These are phyloP conservation scores for Ctenodactylus gundi DNA, from an alignment of 2,113 vertebrate genomes.

Conservation along the genomic window DNA sequence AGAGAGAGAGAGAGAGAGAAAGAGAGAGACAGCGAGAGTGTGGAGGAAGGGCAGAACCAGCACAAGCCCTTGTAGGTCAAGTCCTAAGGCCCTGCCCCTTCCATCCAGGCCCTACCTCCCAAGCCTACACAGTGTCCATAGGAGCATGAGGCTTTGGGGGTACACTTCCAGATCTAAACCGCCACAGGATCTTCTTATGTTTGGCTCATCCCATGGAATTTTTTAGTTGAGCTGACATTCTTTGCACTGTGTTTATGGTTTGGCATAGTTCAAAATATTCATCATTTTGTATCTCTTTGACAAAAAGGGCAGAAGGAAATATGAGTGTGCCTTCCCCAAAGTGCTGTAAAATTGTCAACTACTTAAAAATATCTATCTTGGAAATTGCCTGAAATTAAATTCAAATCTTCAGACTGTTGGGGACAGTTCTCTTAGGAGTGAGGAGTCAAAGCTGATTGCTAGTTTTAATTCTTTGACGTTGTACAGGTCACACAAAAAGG, in stretches of 20 bases:
- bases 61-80: too few relatives aligned
- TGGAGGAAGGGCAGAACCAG: too few relatives aligned
- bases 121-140: too few relatives aligned
- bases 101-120: too few relatives aligned
- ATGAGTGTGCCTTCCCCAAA: neutral
- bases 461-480: neutral
- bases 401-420: neutral
- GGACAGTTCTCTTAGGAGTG: neutral
- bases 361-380: slow-evolving; percentile 4
- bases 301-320: slow-evolving; percentile 20
- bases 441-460: neutral
- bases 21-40: too few relatives aligned
- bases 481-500: neutral
- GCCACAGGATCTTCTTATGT: too few relatives aligned
- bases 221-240: slow-evolving; percentile 34
- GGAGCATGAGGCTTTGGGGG: too few relatives aligned
- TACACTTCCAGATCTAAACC: too few relatives aligned
- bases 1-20: too few relatives aligned
- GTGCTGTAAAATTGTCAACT: neutral
- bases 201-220: neutral
- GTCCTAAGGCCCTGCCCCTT: too few relatives aligned
- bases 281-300: slow-evolving; percentile 25
- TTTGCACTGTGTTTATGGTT: slow-evolving; percentile 28
- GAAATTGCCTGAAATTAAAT: neutral
- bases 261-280: slow-evolving; percentile 51